A percentile compares a stretch with the other conserved stretches of the same genome.
Conservation (phyloP, 2,888 invertebrate species). For the Clivina fossor region DNA sequence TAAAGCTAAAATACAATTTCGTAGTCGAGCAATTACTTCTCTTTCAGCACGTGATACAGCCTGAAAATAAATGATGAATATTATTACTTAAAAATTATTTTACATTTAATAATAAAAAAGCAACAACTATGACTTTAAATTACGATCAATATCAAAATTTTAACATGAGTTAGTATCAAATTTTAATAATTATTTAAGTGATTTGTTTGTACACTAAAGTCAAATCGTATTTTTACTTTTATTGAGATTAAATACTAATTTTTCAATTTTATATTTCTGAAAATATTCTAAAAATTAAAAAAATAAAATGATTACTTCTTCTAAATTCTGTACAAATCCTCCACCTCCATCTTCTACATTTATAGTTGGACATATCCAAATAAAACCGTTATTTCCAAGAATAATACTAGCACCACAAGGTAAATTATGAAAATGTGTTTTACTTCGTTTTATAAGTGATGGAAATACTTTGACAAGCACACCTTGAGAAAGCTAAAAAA, state of each 20-base stretch:
- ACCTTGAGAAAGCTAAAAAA: slow-evolving; percentile 77
- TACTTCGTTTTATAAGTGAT: slow-evolving; percentile 86
- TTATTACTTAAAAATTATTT: too few relatives aligned
- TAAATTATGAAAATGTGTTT: slow-evolving; percentile 94
- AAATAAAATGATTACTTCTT: slow-evolving; percentile 57
- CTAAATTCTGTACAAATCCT: slow-evolving; percentile 77
- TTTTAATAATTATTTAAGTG: too few relatives aligned
- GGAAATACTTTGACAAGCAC: slow-evolving; percentile 88
- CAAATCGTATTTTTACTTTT: too few relatives aligned
- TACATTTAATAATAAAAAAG: too few relatives aligned
- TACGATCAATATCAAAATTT: too few relatives aligned
- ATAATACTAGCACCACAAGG: slow-evolving; percentile 90
- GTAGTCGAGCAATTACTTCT: slow-evolving; percentile 83
- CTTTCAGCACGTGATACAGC: slow-evolving; percentile 72
- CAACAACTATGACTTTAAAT: too few relatives aligned
- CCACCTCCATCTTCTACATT: slow-evolving; percentile 67
- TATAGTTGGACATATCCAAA: slow-evolving; percentile 84
- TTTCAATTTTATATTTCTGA: too few relatives aligned
- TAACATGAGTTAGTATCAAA: too few relatives aligned
- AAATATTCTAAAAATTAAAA: too few relatives aligned
- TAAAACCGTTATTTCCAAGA: slow-evolving; percentile 93
- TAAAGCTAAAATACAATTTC: slow-evolving; percentile 87
- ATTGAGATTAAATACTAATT: too few relatives aligned
- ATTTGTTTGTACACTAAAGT: too few relatives aligned
- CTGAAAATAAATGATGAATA: slow-evolving; percentile 52